These are phyloP conservation scores for Hucho hucho DNA, from an alignment of 2,113 vertebrate species.

Conservation along the genomic window DNA sequence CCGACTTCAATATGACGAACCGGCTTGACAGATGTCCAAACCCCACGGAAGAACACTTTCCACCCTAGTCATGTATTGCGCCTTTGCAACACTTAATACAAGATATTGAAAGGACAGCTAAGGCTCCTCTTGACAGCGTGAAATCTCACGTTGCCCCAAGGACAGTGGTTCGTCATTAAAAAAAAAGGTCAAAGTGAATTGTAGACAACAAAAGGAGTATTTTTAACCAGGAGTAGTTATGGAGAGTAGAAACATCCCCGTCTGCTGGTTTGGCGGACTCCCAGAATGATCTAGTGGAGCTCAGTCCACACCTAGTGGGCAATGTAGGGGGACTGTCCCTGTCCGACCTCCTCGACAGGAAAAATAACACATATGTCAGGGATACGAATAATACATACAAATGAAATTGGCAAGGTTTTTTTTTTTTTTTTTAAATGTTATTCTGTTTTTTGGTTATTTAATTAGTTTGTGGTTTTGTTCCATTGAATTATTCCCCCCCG, in stretches of 20 bases:
- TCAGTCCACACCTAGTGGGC: not conserved
- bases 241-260: not conserved
- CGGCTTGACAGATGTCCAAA: not conserved
- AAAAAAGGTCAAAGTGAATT: not conserved
- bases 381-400: too few species aligned
- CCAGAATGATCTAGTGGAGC: not conserved
- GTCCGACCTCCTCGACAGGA: too few species aligned
- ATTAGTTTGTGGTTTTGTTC: too few species aligned
- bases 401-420: too few species aligned
- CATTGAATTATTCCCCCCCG: accelerated
- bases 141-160: not conserved
- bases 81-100: not conserved
- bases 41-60: not conserved
- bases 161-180: not conserved
- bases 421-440: too few species aligned
- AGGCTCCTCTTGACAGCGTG: not conserved
- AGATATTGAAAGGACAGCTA: not conserved
- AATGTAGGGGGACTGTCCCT: too few species aligned
- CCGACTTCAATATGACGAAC: not conserved
- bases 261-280: not conserved
- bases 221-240: too few species aligned
- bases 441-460: too few species aligned
- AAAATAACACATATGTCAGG: too few species aligned
- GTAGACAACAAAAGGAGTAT: not conserved
- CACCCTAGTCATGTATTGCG: not conserved